phyloP scores from a whole-genome alignment of 2,888 invertebrate genomes.

The Spisula solida region DNA sequence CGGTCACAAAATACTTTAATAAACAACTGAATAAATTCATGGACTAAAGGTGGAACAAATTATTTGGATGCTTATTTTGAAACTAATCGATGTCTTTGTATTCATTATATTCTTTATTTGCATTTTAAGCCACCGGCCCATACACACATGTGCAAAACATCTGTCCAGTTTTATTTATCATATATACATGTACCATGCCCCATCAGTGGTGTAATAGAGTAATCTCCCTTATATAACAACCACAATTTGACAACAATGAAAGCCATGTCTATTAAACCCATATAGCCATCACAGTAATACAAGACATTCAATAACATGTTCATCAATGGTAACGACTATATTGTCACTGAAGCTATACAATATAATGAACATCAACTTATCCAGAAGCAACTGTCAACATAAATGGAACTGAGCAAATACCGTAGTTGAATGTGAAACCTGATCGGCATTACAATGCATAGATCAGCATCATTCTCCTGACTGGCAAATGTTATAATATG shows the following conservation, averaged over 20 bases:
- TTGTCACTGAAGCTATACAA: conserved; percentile 4
- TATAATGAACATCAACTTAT: neutral
- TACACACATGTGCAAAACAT: too few relatives aligned
- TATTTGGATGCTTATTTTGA: too few relatives aligned
- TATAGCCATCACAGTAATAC: neutral
- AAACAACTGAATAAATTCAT: too few relatives aligned
- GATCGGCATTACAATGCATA: neutral
- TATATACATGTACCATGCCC: neutral
- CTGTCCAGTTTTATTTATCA: neutral
- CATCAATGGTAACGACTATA: neutral
- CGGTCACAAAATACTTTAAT: too few relatives aligned
- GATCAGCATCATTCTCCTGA: too few relatives aligned
- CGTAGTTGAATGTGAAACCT: neutral
- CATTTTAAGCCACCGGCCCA: too few relatives aligned
- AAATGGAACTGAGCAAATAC: neutral
- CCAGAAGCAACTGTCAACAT: conserved; percentile 17
- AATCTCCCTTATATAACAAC: neutral
- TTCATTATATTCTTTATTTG: too few relatives aligned
- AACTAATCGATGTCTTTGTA: too few relatives aligned
- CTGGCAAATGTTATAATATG: too few relatives aligned
- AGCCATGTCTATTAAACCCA: conserved; percentile 18
- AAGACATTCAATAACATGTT: neutral
- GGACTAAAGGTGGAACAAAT: too few relatives aligned
- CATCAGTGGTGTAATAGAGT: neutral
- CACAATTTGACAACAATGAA: conserved; percentile 18